A percentile compares a stretch with the other conserved stretches of the same genome.
These are phyloP conservation scores for Globia sparganii DNA, from an alignment of 2,888 invertebrate species.

Conservation along the genomic window DNA sequence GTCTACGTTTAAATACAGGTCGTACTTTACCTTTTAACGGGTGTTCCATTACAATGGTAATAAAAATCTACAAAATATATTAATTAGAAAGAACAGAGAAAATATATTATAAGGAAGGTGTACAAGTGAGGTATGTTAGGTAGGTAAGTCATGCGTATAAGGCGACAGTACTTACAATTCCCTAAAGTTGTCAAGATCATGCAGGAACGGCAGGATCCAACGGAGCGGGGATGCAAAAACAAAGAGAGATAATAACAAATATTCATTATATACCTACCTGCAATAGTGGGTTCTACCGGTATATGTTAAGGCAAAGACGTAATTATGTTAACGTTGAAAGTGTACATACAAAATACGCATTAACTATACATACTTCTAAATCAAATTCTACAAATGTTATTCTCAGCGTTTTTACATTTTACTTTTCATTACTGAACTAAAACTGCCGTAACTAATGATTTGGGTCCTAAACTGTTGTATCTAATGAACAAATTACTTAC, in stretches of 20 bases:
- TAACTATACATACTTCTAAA: conserved; percentile 46
- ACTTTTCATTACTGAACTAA: conserved; percentile 41
- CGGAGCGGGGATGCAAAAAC: conserved; percentile 83
- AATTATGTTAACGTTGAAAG: conserved; percentile 5
- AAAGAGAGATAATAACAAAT: conserved; percentile 80
- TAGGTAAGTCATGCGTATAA: conserved; percentile 72
- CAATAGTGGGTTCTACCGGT: conserved; percentile 63
- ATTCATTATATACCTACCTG: conserved; percentile 71
- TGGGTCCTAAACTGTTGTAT: conserved; percentile 31
- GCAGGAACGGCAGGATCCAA: conserved; percentile 89
- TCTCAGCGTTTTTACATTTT: conserved; percentile 32
- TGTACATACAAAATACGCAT: conserved; percentile 55
- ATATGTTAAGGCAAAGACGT: conserved; percentile 35
- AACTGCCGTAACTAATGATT: conserved; percentile 56
- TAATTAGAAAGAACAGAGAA: conserved; percentile 58
- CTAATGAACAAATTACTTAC: conserved; percentile 56
- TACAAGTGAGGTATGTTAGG: conserved; percentile 34
- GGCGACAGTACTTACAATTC: conserved; percentile 87
- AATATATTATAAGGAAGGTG: conserved; percentile 43
- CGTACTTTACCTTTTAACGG: conserved; percentile 68
- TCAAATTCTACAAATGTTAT: conserved; percentile 53
- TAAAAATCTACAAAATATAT: conserved; percentile 54
- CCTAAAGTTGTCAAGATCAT: conserved; percentile 88
- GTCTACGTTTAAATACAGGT: conserved; percentile 58
- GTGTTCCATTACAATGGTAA: conserved; percentile 48